phyloP scores from a whole-genome alignment of 2,113 vertebrate genomes.

The Oophaga pumilio region DNA sequence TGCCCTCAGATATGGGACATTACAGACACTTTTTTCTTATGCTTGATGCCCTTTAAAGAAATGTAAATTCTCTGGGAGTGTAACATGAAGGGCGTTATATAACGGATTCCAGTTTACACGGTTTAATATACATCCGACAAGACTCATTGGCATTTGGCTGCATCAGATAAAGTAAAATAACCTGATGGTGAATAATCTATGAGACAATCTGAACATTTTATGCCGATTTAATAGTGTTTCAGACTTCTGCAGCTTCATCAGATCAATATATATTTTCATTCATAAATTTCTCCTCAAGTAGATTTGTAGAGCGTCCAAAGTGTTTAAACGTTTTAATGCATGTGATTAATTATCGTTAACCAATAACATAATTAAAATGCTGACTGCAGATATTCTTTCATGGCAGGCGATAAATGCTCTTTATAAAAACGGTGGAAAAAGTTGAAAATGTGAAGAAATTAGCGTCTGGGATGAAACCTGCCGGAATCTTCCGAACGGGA shows the following conservation, averaged over 20 bases:
- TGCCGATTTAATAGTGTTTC: conserved; percentile 52
- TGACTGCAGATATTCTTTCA: conserved; percentile 50
- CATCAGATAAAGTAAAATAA: not conserved
- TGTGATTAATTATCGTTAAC: conserved; percentile 51
- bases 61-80: not conserved
- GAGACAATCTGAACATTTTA: conserved; percentile 29
- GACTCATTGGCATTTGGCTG: not conserved
- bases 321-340: conserved; percentile 34
- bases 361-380: conserved; percentile 49
- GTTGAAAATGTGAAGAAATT: not conserved
- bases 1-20: not conserved
- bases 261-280: conserved; percentile 57
- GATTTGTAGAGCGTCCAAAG: conserved; percentile 45
- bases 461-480: not conserved
- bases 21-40: not conserved
- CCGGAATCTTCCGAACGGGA: not conserved
- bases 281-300: conserved; percentile 37
- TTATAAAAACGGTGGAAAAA: conserved; percentile 14
- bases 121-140: not conserved
- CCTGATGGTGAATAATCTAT: conserved; percentile 17
- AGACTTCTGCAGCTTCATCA: conserved; percentile 20
- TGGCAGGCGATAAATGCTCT: conserved; percentile 34
- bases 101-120: not conserved
- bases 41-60: not conserved
- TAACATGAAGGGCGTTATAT: not conserved